A percentile compares a stretch with the other conserved stretches of the same genome.
Evolutionary conservation across 2,113 vertebrate species (phyloP).

Genomic region (Odocoileus virginianus): DNA sequence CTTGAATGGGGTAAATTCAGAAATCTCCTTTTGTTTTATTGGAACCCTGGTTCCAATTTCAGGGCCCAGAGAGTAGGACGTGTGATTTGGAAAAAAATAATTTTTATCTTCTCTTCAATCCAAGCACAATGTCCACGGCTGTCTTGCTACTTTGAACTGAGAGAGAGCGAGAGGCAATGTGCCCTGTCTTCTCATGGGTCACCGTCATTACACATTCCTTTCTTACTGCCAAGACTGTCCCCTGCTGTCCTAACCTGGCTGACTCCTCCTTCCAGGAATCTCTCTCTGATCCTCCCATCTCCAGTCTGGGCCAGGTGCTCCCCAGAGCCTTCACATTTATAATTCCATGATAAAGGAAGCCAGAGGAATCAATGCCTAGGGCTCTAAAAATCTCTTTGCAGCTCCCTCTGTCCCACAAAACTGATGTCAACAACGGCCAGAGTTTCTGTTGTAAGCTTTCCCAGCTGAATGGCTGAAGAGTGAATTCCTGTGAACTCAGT

Average conservation of each 20-base stretch:
- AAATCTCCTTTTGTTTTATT: background rate
- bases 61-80: background rate
- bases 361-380: fast-evolving
- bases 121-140: background rate
- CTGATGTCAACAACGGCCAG: no score
- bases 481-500: background rate
- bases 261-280: background rate
- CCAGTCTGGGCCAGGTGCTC: background rate
- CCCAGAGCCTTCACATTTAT: no score
- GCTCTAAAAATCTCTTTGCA: background rate
- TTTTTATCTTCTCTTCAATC: background rate
- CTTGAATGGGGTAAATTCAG: background rate
- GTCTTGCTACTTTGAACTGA: background rate
- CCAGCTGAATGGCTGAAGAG: background rate
- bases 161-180: background rate
- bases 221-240: background rate
- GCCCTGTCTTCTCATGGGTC: no score
- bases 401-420: background rate
- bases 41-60: background rate
- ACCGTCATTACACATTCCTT: background rate
- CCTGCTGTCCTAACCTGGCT: background rate
- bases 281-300: background rate
- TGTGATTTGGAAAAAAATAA: background rate
- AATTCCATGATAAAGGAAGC: background rate
- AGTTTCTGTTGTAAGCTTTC: background rate